Conservation (phyloP, 2,113 vertebrate genomes). For the Limanda limanda region DNA sequence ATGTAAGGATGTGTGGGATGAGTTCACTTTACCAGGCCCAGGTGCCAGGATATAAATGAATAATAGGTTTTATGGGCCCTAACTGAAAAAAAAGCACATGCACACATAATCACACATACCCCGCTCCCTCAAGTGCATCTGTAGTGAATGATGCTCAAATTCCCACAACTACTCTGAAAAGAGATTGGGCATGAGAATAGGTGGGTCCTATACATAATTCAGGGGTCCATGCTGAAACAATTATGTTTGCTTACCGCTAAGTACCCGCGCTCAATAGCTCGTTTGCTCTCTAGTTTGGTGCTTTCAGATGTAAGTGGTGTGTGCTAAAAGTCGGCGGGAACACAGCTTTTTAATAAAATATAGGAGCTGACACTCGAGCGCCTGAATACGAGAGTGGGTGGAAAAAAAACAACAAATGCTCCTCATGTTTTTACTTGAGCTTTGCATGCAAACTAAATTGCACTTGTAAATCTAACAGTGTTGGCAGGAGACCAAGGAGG, state of each 20-base stretch:
- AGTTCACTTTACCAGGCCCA: constrained; percentile 79
- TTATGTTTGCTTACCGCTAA: constrained; percentile 79
- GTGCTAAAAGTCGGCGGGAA: constrained; percentile 67
- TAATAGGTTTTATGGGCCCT: constrained; percentile 78
- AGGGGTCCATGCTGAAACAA: constrained; percentile 77
- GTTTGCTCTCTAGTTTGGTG: constrained; percentile 62
- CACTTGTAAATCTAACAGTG: constrained; percentile 52
- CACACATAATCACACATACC: constrained; percentile 70
- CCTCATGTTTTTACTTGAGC: constrained; percentile 61
- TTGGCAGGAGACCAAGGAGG: constrained; percentile 44
- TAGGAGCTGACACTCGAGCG: constrained; percentile 60
- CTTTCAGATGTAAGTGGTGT: constrained; percentile 72
- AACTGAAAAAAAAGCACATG: constrained; percentile 52
- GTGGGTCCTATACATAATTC: constrained; percentile 81
- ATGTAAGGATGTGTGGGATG: constrained; percentile 77
- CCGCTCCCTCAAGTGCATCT: constrained; percentile 74
- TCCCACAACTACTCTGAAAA: constrained; percentile 79
- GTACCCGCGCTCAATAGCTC: constrained; percentile 72
- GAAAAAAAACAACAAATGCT: constrained; percentile 62
- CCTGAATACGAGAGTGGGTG: constrained; percentile 58
- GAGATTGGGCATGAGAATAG: constrained; percentile 76
- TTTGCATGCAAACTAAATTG: constrained; percentile 60
- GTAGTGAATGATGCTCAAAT: constrained; percentile 76
- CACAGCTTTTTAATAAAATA: constrained; percentile 75
- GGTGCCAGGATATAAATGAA: constrained; percentile 81